These are phyloP conservation scores for Lepidonotus clava DNA, from an alignment of 2,888 invertebrate species.

Conservation along the genomic window DNA sequence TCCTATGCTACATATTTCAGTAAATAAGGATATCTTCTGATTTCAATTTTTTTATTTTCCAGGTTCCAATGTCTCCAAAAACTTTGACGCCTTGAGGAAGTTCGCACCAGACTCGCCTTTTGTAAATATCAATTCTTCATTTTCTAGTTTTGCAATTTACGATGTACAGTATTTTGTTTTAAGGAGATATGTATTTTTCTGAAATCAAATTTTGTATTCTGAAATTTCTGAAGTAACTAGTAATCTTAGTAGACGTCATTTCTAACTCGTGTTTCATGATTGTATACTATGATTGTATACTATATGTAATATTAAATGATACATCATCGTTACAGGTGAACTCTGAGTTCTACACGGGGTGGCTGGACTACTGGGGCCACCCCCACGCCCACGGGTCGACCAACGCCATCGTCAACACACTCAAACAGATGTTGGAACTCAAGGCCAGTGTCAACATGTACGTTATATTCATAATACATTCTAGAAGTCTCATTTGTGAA, in stretches of 20 bases:
- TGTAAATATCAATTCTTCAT: slow-evolving; percentile 81
- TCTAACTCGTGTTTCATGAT: too few relatives aligned
- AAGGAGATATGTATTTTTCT: too few relatives aligned
- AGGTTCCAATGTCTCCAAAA: slow-evolving; percentile 57
- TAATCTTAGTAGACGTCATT: too few relatives aligned
- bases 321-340: too few relatives aligned
- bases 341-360: slow-evolving; percentile 95
- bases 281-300: too few relatives aligned
- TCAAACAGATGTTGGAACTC: slow-evolving; percentile 73
- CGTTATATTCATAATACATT: slow-evolving; percentile 35
- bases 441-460: slow-evolving; percentile 79
- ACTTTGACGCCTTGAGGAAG: slow-evolving; percentile 80
- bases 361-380: slow-evolving; percentile 94
- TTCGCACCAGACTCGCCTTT: slow-evolving; percentile 86
- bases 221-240: too few relatives aligned
- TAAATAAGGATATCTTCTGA: too few relatives aligned
- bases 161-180: slow-evolving; percentile 37
- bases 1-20: too few relatives aligned
- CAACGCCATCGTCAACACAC: slow-evolving; percentile 81
- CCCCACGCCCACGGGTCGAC: slow-evolving; percentile 83
- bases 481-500: not conserved
- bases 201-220: too few relatives aligned
- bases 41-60: too few relatives aligned
- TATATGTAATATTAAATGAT: too few relatives aligned
- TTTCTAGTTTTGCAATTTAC: too few relatives aligned